Base-by-base conservation (phyloP, 2,888 invertebrate genomes). In the Serripes groenlandicus region DNA sequence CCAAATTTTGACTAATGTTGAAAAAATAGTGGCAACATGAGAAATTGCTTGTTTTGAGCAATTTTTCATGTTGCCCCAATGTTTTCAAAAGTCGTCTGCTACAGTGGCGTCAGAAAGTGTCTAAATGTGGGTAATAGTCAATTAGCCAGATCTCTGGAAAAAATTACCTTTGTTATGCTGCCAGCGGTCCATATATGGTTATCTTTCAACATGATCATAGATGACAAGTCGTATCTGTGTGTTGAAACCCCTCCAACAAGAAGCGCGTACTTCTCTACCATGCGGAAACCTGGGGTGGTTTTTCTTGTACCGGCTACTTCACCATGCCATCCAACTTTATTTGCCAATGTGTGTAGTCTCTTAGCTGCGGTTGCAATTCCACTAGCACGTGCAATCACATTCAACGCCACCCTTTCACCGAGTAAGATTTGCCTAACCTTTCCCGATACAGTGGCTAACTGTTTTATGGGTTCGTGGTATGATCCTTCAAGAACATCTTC, bases 171-270 rank as follows among this genome's bases (percentile, higher is more conserved):
- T 28, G 91, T 86, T 9, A 95, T 92, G 72, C 93, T 93, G 9
- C 95, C 95, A 30, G 93, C 93, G 1, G 94, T 91, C 92, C 93
- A 93, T 30, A 95, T 93, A 86, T 95, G 95, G 85, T 95, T 95
- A 83, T 95, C 95, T 86, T 95, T 95, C 71, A 95, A 88, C 95
- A 95, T 95, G 3, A 95, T 92, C 95, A 95, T 94, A 15, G 94
- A 92, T 0, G 95, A 95, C 62, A 95, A 86, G 81, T 95, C 95
- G 78, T 94, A 93, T 21, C 95, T 89, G 89, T 95, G 95, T 0
- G 94, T 93, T 18, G 93, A 92, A 18, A 93, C 92, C 0, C 95
- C 95, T 0, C 95, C 95, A 1, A 95, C 93, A 3, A 95, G 73
- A 34, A 95, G 84, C 1, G 95, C 93, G 89, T 95, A 95, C 81